Evolutionary conservation across 2,113 vertebrate species (phyloP), one percentile per base, ranked within the genome.

Genomic region (Neomonachus schauinslandi): DNA sequence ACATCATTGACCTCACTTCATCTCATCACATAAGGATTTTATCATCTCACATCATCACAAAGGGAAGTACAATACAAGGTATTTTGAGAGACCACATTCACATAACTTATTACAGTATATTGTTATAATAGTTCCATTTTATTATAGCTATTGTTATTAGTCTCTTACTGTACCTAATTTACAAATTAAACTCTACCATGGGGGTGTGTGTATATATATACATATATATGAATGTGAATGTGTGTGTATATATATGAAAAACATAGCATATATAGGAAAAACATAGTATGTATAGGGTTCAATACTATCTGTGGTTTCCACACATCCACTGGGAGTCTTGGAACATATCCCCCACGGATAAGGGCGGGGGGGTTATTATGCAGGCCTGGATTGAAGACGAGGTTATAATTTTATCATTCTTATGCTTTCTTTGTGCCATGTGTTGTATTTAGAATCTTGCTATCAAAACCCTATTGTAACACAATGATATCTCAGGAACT

Each of bases 371-470:
- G 28, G 33, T 49, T 53, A 79, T 8, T 53, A 49, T 26, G 21
- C 10, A 89, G 22, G 19, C 24, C 22, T 74, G 18, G 24, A 49
- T 26, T 90, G n/a, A 79, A 72, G 71, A 86, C 55, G 12, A 96
- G 11, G 39, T 92, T 81, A 82, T 80, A 55, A 94, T 89, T 86
- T 81, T 31, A 71, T 89, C n/a, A 94, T 77, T 96, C 46, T 84
- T 14, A 83, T 72, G 13, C 63, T 71, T 96, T 11, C 26, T 79
- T 83, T 39, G 24, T 95, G 55, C 36, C n/a, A 91, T 15, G 31
- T 72, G 28, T 36, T 74, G 10, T 61, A 77, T 90, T 57, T 85
- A 81, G 57, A 82, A 94, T 72, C 3, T 31, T 67, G 83, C 76
- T 88, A 46, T 84, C 81, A 89, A 93, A 96, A 91, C 59, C 22